Conservation (phyloP, 2,113 vertebrate genomes). For the Pandion haliaetus region DNA sequence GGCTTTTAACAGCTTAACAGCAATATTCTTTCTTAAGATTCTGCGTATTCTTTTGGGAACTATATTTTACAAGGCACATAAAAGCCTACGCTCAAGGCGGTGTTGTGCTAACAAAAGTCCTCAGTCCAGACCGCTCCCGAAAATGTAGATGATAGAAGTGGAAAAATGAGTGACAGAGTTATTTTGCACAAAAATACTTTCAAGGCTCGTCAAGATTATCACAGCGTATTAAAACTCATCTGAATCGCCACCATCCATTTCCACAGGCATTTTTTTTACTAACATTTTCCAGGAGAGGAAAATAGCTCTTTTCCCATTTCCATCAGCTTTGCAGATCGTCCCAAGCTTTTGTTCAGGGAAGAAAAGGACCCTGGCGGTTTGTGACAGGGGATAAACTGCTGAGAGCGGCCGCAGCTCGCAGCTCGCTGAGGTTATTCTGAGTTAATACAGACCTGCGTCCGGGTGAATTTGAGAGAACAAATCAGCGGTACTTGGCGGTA, state of each 20-base stretch:
- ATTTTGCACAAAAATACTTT: slow-evolving; percentile 19
- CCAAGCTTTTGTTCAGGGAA: slow-evolving; percentile 28
- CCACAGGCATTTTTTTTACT: neutral
- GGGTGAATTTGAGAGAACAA: neutral
- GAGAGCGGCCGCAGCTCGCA: neutral
- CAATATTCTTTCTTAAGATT: slow-evolving; percentile 69
- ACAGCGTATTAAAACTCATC: neutral
- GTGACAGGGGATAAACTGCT: neutral
- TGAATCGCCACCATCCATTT: neutral
- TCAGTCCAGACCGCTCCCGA: neutral
- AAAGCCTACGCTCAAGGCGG: slow-evolving; percentile 12
- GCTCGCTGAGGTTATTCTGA: neutral
- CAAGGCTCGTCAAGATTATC: neutral
- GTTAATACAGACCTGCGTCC: neutral
- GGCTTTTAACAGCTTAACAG: slow-evolving; percentile 69
- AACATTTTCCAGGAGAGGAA: neutral
- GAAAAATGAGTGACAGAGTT: neutral
- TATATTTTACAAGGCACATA: slow-evolving; percentile 44
- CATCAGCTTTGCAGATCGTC: neutral
- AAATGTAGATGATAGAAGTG: neutral
- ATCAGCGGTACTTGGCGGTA: neutral
- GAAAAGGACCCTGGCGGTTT: neutral
- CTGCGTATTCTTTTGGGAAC: slow-evolving; percentile 46
- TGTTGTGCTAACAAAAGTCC: slow-evolving; percentile 29
- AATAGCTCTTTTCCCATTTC: neutral